A percentile compares a stretch with the other conserved stretches of the same genome.
These are phyloP conservation scores for Mormyrus iriodes DNA, from an alignment of 2,113 vertebrate genomes.

Conservation along the genomic window DNA sequence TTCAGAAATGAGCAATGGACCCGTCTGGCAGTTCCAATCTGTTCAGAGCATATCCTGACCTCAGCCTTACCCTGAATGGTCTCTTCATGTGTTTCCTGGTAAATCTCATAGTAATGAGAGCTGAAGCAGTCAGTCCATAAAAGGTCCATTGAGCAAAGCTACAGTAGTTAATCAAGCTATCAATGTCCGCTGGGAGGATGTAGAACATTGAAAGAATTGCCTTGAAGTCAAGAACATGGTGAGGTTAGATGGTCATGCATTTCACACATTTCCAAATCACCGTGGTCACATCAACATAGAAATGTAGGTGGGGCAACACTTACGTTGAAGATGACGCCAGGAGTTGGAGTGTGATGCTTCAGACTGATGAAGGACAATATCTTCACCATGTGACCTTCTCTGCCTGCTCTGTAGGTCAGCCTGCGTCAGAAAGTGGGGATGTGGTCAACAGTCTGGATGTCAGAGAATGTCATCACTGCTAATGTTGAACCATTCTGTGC, in stretches of 20 bases:
- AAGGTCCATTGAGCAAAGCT: constrained; percentile 89
- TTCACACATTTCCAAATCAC: background rate
- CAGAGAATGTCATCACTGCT: background rate
- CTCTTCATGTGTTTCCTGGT: constrained; percentile 74
- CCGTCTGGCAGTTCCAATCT: background rate
- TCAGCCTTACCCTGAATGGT: constrained; percentile 73
- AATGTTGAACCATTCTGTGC: background rate
- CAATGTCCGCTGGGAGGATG: constrained; percentile 80
- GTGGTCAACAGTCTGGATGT: background rate
- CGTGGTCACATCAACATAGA: background rate
- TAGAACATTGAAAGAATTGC: constrained; percentile 71
- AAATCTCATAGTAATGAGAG: constrained; percentile 83
- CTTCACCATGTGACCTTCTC: constrained; percentile 88
- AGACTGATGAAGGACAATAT: constrained; percentile 84
- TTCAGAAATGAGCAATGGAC: background rate
- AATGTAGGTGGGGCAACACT: constrained; percentile 41
- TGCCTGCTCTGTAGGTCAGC: constrained; percentile 75
- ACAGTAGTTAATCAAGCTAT: constrained; percentile 87
- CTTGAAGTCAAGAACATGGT: constrained; percentile 48
- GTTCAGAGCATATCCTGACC: background rate
- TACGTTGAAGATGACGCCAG: constrained; percentile 83
- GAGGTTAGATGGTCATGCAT: background rate
- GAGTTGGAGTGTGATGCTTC: constrained; percentile 74
- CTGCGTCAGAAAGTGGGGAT: constrained; percentile 53
- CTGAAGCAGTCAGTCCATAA: constrained; percentile 67